Conservation (phyloP, 2,113 vertebrate species). For the human region DNA sequence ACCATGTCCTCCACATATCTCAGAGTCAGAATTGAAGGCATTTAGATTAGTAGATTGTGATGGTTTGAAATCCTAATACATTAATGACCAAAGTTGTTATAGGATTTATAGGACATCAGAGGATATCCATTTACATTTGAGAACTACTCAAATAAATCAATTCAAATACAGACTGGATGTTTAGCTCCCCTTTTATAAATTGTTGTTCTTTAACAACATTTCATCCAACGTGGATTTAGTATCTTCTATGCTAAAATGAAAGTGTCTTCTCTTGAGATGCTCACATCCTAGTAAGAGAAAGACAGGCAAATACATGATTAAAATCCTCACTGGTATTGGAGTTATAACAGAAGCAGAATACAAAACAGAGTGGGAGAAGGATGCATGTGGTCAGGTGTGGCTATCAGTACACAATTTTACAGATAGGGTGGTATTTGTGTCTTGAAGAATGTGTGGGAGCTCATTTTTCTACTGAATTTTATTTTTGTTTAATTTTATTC, state of each 20-base stretch:
- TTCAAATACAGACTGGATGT: background rate
- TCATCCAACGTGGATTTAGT: background rate
- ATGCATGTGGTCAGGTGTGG: accelerated
- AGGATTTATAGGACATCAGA: background rate
- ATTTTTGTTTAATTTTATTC: background rate
- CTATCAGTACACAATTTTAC: background rate
- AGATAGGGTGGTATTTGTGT: background rate
- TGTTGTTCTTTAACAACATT: constrained; percentile 1
- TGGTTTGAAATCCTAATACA: background rate
- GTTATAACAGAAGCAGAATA: background rate
- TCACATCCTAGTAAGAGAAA: background rate
- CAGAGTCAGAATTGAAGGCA: background rate
- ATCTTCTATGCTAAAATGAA: background rate
- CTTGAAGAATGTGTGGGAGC: background rate
- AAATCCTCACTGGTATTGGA: background rate
- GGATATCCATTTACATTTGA: background rate
- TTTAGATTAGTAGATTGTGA: background rate
- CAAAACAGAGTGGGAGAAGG: background rate
- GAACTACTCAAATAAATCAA: background rate
- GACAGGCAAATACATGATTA: background rate
- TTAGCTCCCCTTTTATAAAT: background rate
- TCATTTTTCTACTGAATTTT: background rate
- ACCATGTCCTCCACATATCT: background rate
- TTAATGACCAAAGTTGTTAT: background rate
- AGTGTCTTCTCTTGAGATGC: background rate